Evolutionary conservation across 2,888 invertebrate species (phyloP), one percentile per base, ranked within the genome.

Genomic region (Volucella bombylans): DNA sequence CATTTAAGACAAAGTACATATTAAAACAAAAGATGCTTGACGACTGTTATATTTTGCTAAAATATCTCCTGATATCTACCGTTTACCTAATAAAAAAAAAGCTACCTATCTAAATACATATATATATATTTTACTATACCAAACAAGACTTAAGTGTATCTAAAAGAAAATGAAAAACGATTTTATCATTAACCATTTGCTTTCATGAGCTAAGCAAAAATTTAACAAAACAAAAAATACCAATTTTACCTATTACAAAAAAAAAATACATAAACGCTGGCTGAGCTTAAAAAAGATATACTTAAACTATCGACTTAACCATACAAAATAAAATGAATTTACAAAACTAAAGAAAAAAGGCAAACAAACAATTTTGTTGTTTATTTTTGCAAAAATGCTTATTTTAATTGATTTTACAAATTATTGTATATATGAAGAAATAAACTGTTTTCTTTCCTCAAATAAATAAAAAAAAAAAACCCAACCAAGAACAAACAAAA

Each of bases 21-120:
- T 62, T 14, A 43, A 1, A 23, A n/a, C n/a, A 68, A 12, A n/a
- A 79, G 74, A 69, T 69, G 83, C 83, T 83, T 79, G 68, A 82
- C 65, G 47, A 79, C 79, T 79, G 73, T 82, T 83, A 83, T 83
- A 79, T 54, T 83, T 83, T 83, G 83, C 79, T 59, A 55, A 69
- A 65, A 23, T 54, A 65, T 74, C 61, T 74, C 52, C 82, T 71
- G 61, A 71, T 39, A 77, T 71, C 49, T 72, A 77, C 62, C 69
- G 62, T 64, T 69, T 62, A 78, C 52, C 78, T 71, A 59, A 47
- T 59, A 54, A 55, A 14, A 68, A 10, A 77, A 72, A 10, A 69
- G 4, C 31, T 4, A 31, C 6, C 31, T 31, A 31, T 6, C 31
- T 3, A 71, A 49, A 74, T 31, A 47, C 12, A 49, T 45, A 47